A percentile compares a stretch with the other conserved stretches of the same genome.
phyloP scores from a whole-genome alignment of 2,113 vertebrate species.

The Enhydra lutris region DNA sequence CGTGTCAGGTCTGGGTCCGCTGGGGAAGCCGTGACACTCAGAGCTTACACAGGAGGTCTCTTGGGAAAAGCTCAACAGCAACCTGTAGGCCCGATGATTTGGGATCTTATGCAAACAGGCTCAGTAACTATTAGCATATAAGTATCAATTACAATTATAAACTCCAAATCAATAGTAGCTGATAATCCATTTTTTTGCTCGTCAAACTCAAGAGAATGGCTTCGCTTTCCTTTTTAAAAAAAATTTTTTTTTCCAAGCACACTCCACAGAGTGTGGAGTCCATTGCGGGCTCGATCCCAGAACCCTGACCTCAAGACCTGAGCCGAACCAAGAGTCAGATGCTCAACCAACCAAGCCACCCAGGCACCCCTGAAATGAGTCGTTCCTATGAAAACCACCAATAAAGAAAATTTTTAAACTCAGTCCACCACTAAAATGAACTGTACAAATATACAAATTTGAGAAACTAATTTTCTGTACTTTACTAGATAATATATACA shows the following conservation, averaged over 20 bases:
- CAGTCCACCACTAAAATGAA: neutral
- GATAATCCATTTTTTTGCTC: neutral
- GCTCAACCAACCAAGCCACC: too few relatives aligned
- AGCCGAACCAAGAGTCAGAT: too few relatives aligned
- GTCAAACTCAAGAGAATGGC: neutral
- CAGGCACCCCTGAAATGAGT: neutral
- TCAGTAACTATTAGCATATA: neutral
- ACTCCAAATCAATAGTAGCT: neutral
- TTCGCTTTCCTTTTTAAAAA: neutral
- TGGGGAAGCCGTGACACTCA: neutral
- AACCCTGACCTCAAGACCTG: too few relatives aligned
- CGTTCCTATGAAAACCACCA: neutral
- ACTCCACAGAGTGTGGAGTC: neutral
- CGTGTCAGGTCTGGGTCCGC: neutral
- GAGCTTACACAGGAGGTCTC: neutral
- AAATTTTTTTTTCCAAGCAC: neutral
- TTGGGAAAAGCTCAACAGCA: fast-evolving
- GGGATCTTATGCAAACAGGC: neutral
- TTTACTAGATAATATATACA: neutral
- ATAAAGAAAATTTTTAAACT: neutral
- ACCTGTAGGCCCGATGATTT: too few relatives aligned
- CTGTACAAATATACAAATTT: neutral
- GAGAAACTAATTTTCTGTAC: neutral
- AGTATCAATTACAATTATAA: neutral
- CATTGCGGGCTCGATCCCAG: too few relatives aligned